A percentile compares a stretch with the other conserved stretches of the same genome.
Conservation (phyloP, 2,113 vertebrate species). For the Chrysemys picta region DNA sequence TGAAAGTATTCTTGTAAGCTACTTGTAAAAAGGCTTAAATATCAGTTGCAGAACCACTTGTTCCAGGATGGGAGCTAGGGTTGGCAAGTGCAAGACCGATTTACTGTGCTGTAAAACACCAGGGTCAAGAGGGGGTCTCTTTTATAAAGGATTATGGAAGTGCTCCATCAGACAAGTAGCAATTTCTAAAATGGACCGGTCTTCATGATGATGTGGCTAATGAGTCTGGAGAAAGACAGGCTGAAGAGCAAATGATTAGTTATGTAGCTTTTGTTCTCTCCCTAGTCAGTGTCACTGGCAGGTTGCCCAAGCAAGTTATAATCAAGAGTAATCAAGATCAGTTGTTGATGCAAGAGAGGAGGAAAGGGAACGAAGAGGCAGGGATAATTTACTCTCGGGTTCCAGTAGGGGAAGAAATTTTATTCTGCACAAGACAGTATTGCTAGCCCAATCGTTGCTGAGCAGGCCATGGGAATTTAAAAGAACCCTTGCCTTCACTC, state of each 20-base stretch:
- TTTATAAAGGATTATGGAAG: not conserved
- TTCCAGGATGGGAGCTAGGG: not conserved
- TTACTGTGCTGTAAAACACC: not conserved
- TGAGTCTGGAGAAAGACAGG: not conserved
- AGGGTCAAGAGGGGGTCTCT: not conserved
- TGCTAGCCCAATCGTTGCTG: accelerated
- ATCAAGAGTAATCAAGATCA: accelerated
- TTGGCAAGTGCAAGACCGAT: not conserved
- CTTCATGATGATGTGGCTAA: not conserved
- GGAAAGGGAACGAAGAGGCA: not conserved
- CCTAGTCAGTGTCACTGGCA: not conserved
- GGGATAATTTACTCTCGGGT: not conserved
- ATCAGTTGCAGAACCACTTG: not conserved
- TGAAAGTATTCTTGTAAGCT: not conserved
- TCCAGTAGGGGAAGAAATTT: not conserved
- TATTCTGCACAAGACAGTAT: not conserved
- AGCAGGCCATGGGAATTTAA: not conserved
- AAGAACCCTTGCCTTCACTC: not conserved
- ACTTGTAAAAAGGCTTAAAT: not conserved
- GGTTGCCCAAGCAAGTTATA: not conserved
- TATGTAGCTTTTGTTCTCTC: not conserved
- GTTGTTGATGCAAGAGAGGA: accelerated
- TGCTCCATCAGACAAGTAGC: not conserved
- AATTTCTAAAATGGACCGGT: not conserved
- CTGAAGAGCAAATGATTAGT: not conserved